Base-by-base conservation (phyloP, 1,140 invertebrate species). In the Apocrypta bakeri region DNA sequence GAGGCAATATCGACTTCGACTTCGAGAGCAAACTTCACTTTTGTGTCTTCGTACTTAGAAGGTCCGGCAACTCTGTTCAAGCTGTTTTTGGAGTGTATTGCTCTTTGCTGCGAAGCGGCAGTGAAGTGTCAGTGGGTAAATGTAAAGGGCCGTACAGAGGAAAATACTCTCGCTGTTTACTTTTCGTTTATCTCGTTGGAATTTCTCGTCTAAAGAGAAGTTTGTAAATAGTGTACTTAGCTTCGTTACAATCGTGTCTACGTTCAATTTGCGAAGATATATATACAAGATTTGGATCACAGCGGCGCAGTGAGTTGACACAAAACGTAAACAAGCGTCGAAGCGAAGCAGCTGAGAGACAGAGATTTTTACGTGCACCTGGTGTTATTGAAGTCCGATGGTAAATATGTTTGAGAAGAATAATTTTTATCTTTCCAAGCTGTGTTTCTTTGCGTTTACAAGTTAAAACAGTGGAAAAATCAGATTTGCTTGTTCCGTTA, bases 101-200 rank as follows among this genome's bases (percentile, higher is more conserved):
- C 11, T 48, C 11, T 48, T 14, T 17, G 17, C 7, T 21, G 48
- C 2, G 2, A 17, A 56, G 21, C 48, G 4, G 48, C 48, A n/a
- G 1, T 21, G 48, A 56, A 56, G 48, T 56, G 48, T 56, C 48
- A 56, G 3, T 21, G n/a, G n/a, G 9, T 37, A 2, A 4, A 2
- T 37, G 9, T 21, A 56, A 48, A 64, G 63, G 25, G 63, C 25
- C 24, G 76, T 64, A 78, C 8, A 9, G 25, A 69, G 64, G 37
- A 73, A 80, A 73, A 80, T n/a, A 80, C 69, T 80, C 71, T 73
- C 33, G 73, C 73, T 80, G 79, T 80, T 80, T 80, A 80, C 31
- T 21, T 17, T 56, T 21, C 7, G 29, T 72, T 29, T 1, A 40
- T 11, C 69, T 33, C 27, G 27, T 0, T 11, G 8, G 7, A 12